Percentiles rank a stretch among this genome's conserved stretches.
phyloP scores from a whole-genome alignment of 2,888 invertebrate genomes.

The Dynastes hyllus region DNA sequence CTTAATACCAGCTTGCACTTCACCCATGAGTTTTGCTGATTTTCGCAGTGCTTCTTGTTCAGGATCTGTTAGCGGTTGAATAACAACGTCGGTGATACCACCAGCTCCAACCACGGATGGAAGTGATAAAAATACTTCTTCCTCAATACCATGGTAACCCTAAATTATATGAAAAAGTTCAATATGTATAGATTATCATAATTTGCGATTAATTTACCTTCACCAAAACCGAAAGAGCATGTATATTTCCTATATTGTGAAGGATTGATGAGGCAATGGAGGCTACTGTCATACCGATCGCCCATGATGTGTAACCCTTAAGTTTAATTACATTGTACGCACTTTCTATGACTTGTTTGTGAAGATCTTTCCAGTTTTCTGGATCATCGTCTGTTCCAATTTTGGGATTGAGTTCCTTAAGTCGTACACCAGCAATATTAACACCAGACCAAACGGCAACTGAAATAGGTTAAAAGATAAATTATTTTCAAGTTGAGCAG shows the following conservation, averaged over 20 bases:
- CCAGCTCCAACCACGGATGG: conserved; percentile 85
- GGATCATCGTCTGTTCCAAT: conserved; percentile 83
- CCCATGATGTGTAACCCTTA: conserved; percentile 95
- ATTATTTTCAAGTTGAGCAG: background rate
- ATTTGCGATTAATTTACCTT: conserved; percentile 72
- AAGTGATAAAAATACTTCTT: conserved; percentile 90
- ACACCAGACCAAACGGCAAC: conserved; percentile 96
- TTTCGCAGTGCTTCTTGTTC: conserved; percentile 78
- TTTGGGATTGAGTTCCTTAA: conserved; percentile 84
- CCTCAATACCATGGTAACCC: conserved; percentile 86
- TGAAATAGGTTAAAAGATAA: conserved; percentile 63
- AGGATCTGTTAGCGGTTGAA: conserved; percentile 79
- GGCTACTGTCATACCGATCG: conserved; percentile 87
- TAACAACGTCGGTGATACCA: conserved; percentile 83
- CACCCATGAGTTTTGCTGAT: conserved; percentile 73
- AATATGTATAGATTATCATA: background rate
- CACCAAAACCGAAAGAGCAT: conserved; percentile 85
- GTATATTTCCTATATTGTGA: conserved; percentile 82
- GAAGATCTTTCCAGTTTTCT: conserved; percentile 86
- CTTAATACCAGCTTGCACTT: conserved; percentile 58
- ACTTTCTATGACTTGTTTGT: conserved; percentile 87
- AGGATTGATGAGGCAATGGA: conserved; percentile 73
- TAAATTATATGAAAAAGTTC: conserved; percentile 66
- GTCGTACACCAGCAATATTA: conserved; percentile 90
- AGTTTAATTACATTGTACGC: conserved; percentile 91